A percentile compares a stretch with the other conserved stretches of the same genome.
phyloP scores from a whole-genome alignment of 2,797 vertebrate genomes.

The Pitangus sulphuratus region DNA sequence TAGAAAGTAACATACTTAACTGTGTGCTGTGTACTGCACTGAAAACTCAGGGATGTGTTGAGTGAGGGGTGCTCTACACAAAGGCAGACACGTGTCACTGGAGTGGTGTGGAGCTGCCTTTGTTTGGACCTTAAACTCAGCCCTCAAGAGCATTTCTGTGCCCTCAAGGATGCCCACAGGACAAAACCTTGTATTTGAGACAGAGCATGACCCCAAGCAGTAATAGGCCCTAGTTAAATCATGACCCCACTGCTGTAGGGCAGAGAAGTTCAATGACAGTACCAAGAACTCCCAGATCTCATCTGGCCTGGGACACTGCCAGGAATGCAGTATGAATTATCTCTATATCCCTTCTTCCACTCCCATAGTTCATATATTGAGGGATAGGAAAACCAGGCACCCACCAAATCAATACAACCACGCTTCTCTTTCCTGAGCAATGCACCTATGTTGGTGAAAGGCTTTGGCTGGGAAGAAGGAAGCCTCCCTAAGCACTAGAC shows the following conservation, averaged over 20 bases:
- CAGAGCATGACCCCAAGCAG: background rate
- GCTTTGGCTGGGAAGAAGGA: background rate
- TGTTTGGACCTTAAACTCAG: background rate
- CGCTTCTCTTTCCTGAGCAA: background rate
- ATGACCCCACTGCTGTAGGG: background rate
- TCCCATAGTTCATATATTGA: background rate
- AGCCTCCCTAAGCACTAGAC: background rate
- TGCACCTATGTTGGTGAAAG: background rate
- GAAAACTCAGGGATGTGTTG: background rate
- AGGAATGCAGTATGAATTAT: background rate
- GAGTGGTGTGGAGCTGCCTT: background rate
- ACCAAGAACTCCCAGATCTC: background rate
- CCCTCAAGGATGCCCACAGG: background rate
- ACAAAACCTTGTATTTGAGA: background rate
- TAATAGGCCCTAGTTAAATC: background rate
- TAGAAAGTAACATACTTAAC: background rate
- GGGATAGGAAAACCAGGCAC: background rate
- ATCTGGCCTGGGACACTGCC: background rate
- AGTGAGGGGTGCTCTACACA: rapidly evolving
- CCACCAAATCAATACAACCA: background rate
- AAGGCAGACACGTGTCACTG: background rate
- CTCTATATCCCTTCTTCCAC: background rate
- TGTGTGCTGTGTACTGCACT: background rate
- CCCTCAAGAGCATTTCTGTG: background rate
- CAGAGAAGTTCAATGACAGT: background rate